Conservation (phyloP, 2,888 invertebrate genomes). For the Acleris literana region DNA sequence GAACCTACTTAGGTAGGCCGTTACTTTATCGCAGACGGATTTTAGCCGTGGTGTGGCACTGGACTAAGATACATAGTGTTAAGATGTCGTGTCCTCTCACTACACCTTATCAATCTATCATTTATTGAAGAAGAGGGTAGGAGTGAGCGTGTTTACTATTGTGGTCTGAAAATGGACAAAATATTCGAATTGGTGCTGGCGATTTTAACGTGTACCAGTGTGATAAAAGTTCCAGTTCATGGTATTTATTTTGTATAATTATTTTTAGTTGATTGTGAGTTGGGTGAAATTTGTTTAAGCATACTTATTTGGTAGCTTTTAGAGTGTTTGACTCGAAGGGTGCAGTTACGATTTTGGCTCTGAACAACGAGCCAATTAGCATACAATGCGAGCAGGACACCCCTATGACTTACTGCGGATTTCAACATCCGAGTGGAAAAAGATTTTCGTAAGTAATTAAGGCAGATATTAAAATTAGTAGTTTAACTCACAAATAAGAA, state of each 20-base stretch:
- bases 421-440: constrained; percentile 69
- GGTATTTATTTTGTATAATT: background rate
- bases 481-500: background rate
- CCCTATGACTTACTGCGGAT: constrained; percentile 73
- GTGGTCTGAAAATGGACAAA: no score
- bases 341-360: constrained; percentile 64
- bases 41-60: background rate
- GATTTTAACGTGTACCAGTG: no score
- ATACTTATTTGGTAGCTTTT: constrained; percentile 54
- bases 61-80: background rate
- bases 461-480: background rate
- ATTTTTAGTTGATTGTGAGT: background rate
- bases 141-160: background rate
- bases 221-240: background rate
- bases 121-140: background rate
- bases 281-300: background rate
- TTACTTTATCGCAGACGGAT: no score
- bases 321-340: constrained; percentile 62
- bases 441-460: constrained; percentile 71
- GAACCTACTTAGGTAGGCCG: no score
- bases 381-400: constrained; percentile 67
- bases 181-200: no score
- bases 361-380: constrained; percentile 62
- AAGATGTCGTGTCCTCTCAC: background rate
- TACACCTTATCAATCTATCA: background rate